Evolutionary conservation across 2,797 vertebrate genomes (phyloP).

Genomic region (Spea hammondii): DNA sequence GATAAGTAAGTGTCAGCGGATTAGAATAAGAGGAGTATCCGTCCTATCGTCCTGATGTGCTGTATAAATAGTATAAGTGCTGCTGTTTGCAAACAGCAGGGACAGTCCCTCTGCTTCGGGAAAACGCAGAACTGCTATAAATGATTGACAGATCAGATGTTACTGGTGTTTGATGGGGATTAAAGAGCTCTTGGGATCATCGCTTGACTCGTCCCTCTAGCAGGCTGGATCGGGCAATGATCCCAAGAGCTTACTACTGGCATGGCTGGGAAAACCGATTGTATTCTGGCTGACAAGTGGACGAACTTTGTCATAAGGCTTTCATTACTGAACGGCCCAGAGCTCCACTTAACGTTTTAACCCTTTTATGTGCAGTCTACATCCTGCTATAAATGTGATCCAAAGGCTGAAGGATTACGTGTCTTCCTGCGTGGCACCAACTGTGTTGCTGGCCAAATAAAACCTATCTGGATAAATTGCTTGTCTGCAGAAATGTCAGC

Average conservation of each 20-base stretch:
- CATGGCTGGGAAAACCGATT: not conserved
- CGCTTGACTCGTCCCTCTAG: too few relatives aligned
- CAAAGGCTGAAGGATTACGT: conserved; percentile 20
- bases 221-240: conserved; percentile 4
- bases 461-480: conserved; percentile 46
- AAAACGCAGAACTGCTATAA: not conserved
- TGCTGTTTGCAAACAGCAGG: not conserved
- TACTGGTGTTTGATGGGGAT: not conserved
- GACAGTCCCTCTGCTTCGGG: not conserved
- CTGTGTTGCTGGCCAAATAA: conserved; percentile 10
- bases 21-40: not conserved
- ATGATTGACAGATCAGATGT: not conserved
- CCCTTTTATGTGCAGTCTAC: conserved; percentile 21
- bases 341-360: conserved; percentile 11
- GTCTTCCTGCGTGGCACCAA: conserved; percentile 10
- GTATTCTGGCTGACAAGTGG: not conserved
- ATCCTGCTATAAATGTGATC: conserved; percentile 21
- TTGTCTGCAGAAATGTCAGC: conserved; percentile 49
- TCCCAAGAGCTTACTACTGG: not conserved
- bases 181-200: not conserved
- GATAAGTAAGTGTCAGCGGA: conserved; percentile 15
- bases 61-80: conserved; percentile 9
- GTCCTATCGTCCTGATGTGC: not conserved
- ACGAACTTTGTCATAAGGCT: not conserved
- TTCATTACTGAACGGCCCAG: not conserved